A percentile compares a stretch with the other conserved stretches of the same genome.
Conservation (phyloP, 2,113 vertebrate species). For the Catharus bicknelli region DNA sequence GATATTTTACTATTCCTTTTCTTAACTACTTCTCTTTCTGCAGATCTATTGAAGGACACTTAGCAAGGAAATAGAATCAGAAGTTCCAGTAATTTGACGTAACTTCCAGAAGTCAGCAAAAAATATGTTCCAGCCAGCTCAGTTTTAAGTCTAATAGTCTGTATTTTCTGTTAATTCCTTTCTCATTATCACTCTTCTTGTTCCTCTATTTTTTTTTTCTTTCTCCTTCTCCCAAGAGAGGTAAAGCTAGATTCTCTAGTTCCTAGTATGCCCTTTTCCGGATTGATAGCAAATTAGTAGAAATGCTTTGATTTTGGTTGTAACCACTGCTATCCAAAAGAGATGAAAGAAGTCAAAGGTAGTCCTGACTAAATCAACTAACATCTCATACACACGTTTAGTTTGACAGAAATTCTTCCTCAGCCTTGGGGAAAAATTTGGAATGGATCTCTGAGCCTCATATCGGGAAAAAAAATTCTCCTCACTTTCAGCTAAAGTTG, state of each 20-base stretch:
- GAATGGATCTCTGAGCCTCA: not conserved
- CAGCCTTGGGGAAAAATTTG: not conserved
- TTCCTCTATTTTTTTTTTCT: too few relatives aligned
- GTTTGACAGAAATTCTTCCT: not conserved
- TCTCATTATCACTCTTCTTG: not conserved
- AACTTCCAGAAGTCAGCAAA: not conserved
- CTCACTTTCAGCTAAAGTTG: not conserved
- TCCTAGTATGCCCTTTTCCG: not conserved
- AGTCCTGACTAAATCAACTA: not conserved
- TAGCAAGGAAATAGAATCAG: not conserved
- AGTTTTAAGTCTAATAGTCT: not conserved
- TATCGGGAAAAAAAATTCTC: fast-evolving
- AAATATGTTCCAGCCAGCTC: not conserved
- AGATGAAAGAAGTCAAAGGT: not conserved
- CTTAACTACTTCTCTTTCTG: not conserved
- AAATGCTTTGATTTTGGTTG: not conserved
- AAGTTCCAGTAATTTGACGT: not conserved
- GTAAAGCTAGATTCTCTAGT: not conserved
- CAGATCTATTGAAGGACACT: not conserved
- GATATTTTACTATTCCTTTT: not conserved
- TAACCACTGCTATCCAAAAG: not conserved
- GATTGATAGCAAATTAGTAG: not conserved
- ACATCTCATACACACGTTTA: not conserved
- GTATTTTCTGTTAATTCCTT: not conserved
- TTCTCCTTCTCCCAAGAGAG: fast-evolving